phyloP scores from a whole-genome alignment of 2,797 vertebrate genomes.

The Chlorospingus flavigularis region DNA sequence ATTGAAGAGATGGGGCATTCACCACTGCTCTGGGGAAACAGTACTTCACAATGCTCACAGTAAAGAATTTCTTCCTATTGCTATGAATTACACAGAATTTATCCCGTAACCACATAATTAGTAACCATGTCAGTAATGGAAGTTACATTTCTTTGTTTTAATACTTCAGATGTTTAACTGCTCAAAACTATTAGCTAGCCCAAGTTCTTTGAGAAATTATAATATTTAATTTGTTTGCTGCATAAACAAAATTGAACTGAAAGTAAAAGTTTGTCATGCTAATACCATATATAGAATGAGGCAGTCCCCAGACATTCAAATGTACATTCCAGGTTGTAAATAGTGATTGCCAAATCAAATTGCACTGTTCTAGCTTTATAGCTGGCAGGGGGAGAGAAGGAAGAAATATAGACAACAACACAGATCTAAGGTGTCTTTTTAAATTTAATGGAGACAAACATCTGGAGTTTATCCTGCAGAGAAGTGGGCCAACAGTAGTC shows the following conservation, averaged over 20 bases:
- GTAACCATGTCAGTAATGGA: not conserved
- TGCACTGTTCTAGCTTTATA: not conserved
- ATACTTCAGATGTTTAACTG: not conserved
- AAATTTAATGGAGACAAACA: not conserved
- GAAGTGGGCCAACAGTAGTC: not conserved
- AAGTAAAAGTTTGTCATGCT: not conserved
- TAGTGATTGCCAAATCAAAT: not conserved
- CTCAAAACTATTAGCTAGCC: not conserved
- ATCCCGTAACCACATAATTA: not conserved
- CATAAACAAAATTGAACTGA: not conserved
- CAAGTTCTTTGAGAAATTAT: not conserved
- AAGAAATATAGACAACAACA: not conserved
- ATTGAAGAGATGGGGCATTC: not conserved
- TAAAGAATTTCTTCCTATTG: not conserved
- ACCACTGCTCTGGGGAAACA: not conserved
- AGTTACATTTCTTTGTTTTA: not conserved
- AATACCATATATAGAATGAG: not conserved
- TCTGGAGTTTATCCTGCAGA: not conserved
- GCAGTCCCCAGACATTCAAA: not conserved
- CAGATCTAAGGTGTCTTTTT: not conserved
- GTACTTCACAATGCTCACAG: not conserved
- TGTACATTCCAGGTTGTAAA: not conserved
- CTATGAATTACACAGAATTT: not conserved
- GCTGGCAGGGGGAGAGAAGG: not conserved
- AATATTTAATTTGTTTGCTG: not conserved